Evolutionary conservation across 2,888 invertebrate species (phyloP).

Genomic region (Dryococelus australis): DNA sequence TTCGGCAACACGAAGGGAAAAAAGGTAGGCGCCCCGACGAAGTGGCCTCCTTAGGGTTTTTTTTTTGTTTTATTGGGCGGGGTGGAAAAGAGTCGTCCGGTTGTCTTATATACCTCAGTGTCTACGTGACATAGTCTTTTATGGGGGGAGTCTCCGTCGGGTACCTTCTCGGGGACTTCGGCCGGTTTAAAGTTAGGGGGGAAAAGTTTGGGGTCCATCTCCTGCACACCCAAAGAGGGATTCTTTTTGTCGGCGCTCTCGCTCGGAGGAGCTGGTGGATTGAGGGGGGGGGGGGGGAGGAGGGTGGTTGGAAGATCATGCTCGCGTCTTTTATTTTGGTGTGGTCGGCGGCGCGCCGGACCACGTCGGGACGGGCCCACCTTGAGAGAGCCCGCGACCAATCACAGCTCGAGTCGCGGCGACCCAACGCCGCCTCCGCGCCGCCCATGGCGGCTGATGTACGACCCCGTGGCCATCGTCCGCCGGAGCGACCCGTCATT

Average conservation of each 20-base stretch:
- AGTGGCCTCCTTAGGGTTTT: not conserved
- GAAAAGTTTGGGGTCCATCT: too few species aligned
- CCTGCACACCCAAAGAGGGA: too few species aligned
- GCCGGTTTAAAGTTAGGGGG: not conserved
- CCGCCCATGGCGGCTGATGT: not conserved
- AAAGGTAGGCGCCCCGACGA: not conserved
- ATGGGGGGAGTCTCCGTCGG: not conserved
- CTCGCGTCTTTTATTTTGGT: not conserved
- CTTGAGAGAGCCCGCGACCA: not conserved
- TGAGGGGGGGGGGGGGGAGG: not conserved
- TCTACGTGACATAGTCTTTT: conserved; percentile 21
- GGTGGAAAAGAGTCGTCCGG: not conserved
- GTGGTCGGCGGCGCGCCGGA: too few species aligned
- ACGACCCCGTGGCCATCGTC: not conserved
- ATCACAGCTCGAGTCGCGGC: not conserved
- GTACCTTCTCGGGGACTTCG: too few species aligned
- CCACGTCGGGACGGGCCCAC: not conserved
- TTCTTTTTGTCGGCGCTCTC: too few species aligned
- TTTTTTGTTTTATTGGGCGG: not conserved
- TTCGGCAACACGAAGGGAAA: not conserved
- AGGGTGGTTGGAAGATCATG: too few species aligned
- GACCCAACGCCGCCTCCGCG: not conserved
- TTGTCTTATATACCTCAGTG: conserved; percentile 16
- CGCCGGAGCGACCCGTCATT: not conserved
- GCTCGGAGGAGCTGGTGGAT: not conserved